phyloP scores from a whole-genome alignment of 2,888 invertebrate genomes.

The Hydrotaea diabolus region DNA sequence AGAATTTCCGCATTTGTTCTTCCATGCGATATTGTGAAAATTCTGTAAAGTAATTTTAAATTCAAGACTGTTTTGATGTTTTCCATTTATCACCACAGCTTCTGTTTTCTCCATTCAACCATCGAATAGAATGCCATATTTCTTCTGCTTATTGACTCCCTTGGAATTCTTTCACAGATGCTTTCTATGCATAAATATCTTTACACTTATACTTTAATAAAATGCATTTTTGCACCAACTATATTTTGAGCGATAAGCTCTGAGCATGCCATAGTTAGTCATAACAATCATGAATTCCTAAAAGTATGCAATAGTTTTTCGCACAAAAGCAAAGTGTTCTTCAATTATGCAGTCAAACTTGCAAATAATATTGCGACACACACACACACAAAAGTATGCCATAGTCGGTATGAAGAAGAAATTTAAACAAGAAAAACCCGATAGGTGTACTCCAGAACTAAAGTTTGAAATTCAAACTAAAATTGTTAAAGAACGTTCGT shows the following conservation, averaged over 20 bases:
- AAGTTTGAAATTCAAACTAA: background rate
- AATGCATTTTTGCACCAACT: no score
- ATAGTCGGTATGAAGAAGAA: background rate
- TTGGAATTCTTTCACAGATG: background rate
- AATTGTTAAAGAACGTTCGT: background rate
- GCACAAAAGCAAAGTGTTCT: background rate
- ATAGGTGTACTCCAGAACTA: no score
- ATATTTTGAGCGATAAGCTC: no score
- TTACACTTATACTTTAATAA: no score
- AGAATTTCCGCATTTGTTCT: no score
- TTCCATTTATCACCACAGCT: no score
- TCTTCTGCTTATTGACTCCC: background rate
- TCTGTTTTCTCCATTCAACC: background rate
- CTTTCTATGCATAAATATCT: background rate
- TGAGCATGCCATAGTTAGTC: no score
- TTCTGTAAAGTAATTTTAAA: no score
- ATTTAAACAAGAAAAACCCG: no score
- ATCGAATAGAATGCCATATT: background rate
- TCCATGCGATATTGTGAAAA: no score
- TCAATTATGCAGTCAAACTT: conserved; percentile 18
- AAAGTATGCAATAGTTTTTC: conserved; percentile 9
- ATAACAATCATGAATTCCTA: background rate
- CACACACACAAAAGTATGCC: conserved; percentile 14
- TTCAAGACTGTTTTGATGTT: no score
- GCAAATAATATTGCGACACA: background rate